Percentiles rank a stretch among this genome's conserved stretches.
phyloP scores from a whole-genome alignment of 2,113 vertebrate genomes.

The Cromileptes altivelis region DNA sequence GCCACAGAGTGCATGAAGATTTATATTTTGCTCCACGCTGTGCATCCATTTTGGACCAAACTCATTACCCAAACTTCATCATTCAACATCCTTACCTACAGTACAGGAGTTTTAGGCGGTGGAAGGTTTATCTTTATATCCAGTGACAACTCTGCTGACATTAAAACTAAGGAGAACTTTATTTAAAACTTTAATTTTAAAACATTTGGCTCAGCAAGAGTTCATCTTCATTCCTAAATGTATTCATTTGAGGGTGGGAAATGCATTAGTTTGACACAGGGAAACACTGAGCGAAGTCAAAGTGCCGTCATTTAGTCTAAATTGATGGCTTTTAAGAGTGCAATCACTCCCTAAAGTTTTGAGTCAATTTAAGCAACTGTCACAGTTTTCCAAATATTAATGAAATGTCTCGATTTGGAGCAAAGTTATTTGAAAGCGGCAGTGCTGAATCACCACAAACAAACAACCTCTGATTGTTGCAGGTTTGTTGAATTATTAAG shows the following conservation, averaged over 20 bases:
- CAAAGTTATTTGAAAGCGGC: not conserved
- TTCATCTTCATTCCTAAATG: not conserved
- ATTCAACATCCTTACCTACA: not conserved
- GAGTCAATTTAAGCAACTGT: not conserved
- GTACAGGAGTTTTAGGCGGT: not conserved
- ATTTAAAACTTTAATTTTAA: not conserved
- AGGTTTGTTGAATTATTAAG: conserved; percentile 40
- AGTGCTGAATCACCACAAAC: not conserved
- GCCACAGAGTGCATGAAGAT: not conserved
- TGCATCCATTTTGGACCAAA: conserved; percentile 38
- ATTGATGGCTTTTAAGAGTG: not conserved
- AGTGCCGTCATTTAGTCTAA: conserved; percentile 20
- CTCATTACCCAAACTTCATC: conserved; percentile 27
- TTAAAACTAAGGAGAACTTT: not conserved
- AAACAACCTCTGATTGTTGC: conserved; percentile 7
- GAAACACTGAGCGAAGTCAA: not conserved
- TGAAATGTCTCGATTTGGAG: conserved; percentile 26
- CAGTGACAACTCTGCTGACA: not conserved
- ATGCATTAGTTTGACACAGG: not conserved
- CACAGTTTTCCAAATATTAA: conserved; percentile 31
- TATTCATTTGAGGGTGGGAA: not conserved
- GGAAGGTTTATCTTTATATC: conserved; percentile 12
- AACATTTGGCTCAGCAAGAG: not conserved
- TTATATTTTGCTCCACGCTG: not conserved
- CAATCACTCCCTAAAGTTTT: not conserved